phyloP scores from a whole-genome alignment of 1,140 invertebrate species.

The Ericerus pela region DNA sequence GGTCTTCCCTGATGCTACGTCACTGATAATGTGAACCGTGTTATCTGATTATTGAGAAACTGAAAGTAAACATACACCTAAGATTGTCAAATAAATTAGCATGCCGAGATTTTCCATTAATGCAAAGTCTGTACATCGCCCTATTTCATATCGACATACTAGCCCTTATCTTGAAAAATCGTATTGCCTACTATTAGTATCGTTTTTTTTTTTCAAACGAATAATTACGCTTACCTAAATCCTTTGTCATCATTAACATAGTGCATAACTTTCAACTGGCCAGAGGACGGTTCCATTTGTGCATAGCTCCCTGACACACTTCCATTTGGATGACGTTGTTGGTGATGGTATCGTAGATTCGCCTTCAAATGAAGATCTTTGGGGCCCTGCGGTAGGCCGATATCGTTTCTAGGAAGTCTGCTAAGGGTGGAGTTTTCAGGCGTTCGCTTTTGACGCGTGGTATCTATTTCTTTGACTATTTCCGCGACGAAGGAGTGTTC shows the following conservation, averaged over 20 bases:
- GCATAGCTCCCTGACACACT: not conserved
- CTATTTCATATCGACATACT: no score
- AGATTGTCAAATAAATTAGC: no score
- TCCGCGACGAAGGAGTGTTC: not conserved
- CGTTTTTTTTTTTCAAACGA: no score
- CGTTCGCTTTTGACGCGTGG: not conserved
- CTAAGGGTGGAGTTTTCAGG: not conserved
- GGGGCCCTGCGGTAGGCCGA: no score
- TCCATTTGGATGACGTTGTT: conserved; percentile 1
- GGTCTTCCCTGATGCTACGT: no score
- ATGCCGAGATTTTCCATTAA: no score
- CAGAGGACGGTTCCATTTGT: not conserved
- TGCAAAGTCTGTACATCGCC: no score
- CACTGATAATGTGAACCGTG: no score
- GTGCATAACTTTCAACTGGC: not conserved
- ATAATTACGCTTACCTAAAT: not conserved
- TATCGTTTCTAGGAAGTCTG: not conserved
- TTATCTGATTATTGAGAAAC: no score
- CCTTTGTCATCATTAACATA: conserved; percentile 1
- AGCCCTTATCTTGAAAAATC: no score
- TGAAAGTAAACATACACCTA: no score
- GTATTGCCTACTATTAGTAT: no score
- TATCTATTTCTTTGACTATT: not conserved
- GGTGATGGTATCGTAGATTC: not conserved
- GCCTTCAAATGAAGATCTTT: not conserved